Evolutionary conservation across 2,888 invertebrate genomes (phyloP), one percentile per base, ranked within the genome.

Genomic region (Zaprionus obscuricornis): DNA sequence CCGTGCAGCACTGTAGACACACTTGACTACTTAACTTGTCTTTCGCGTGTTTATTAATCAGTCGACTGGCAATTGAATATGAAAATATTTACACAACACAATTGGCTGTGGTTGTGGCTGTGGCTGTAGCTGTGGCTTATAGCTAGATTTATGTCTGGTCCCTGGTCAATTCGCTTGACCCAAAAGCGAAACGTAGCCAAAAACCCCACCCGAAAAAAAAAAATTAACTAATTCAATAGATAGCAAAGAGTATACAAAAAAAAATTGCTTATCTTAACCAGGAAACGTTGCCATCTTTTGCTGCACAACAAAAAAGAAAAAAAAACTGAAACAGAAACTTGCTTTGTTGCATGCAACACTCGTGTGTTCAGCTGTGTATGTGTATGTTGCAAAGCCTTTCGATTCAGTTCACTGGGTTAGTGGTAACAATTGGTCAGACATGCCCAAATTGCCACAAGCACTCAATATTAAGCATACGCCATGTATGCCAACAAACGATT

Each of bases 201-300:
- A 42, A 56, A 45, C 45, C 78, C 78, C 58, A 29, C 17, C 6
- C 13, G 20, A 51, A 52, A 68, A 49, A 39, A 56, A 33, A 36
- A 50, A 63, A 13, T 26, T 31, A 51, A 45, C 39, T 33, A 65
- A 63, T 49, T 47, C 59, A 52, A n/a, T n/a, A n/a, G n/a, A n/a
- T n/a, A n/a, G 29, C 13, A 26, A 62, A 33, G 45, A 62, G 33
- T 52, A 55, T 36, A 69, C 69, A 68, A 57, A 73, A 74, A 49
- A 62, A 57, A 57, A 26, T 10, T 37, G 39, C 74, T 86, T 87
- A 87, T 88, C 87, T 76, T 34, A 47, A 83, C 86, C 86, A 87
- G 87, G 87, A 87, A 87, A 67, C 56, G 71, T 55, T 67, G 62
- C 67, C 83, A 68, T 13, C 17, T 11, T 37, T 39, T 46, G 49